phyloP scores from a whole-genome alignment of 2,113 vertebrate species.

The Sitta europaea region DNA sequence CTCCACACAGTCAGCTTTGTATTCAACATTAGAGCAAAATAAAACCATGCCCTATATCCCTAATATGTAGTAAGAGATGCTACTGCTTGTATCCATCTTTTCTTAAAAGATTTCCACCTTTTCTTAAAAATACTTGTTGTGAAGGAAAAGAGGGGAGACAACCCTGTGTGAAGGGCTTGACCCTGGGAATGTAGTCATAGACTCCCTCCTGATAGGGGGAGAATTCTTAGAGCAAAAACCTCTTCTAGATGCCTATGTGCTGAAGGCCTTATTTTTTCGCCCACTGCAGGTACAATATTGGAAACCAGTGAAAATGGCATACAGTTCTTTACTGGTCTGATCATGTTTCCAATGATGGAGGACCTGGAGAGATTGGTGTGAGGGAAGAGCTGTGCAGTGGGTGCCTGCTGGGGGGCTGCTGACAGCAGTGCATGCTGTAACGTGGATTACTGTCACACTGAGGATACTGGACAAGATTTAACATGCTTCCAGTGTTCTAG shows the following conservation, averaged over 20 bases:
- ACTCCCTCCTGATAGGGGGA: fast-evolving
- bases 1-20: not conserved
- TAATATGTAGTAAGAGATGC: not conserved
- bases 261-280: not conserved
- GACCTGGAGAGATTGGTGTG: not conserved
- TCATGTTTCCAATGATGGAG: not conserved
- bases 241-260: not conserved
- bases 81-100: not conserved
- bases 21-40: not conserved
- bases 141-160: not conserved
- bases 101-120: not conserved
- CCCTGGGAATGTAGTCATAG: not conserved
- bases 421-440: not conserved
- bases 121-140: not conserved
- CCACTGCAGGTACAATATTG: not conserved
- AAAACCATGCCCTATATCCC: fast-evolving
- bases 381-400: not conserved
- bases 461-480: not conserved
- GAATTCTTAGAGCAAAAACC: not conserved
- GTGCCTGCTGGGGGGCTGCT: not conserved
- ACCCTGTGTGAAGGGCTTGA: fast-evolving
- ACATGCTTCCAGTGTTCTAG: not conserved
- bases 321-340: not conserved
- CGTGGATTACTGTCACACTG: not conserved
- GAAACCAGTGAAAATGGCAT: not conserved